Percentiles rank a stretch among this genome's conserved stretches.
phyloP scores from a whole-genome alignment of 2,113 vertebrate genomes.

The Acanthisitta chloris region DNA sequence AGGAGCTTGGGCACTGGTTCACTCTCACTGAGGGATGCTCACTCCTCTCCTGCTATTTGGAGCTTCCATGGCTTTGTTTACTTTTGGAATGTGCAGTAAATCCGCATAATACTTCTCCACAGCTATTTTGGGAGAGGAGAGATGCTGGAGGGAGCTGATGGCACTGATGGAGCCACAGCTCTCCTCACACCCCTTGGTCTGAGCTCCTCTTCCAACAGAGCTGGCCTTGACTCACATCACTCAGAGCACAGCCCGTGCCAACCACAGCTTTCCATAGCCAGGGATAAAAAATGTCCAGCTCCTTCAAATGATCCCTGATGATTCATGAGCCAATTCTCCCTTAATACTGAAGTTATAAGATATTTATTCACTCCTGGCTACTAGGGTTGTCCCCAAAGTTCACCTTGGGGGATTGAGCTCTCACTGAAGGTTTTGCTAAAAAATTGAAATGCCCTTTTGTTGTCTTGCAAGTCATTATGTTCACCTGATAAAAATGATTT shows the following conservation, averaged over 20 bases:
- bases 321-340: not conserved
- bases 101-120: no score
- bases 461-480: not conserved
- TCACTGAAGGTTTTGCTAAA: not conserved
- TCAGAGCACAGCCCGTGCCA: not conserved
- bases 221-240: no score
- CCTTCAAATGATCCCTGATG: not conserved
- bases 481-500: not conserved
- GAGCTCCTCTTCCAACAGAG: not conserved
- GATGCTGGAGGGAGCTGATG: not conserved
- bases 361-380: not conserved
- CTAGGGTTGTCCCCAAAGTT: not conserved
- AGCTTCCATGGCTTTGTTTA: no score
- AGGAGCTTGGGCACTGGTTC: no score
- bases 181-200: accelerated
- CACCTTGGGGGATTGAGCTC: not conserved
- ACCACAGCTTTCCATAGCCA: not conserved
- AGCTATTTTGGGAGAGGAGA: not conserved
- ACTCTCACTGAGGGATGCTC: no score
- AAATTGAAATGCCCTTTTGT: conserved; percentile 24
- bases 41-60: no score
- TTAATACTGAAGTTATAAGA: not conserved
- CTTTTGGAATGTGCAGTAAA: no score
- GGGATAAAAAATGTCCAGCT: not conserved
- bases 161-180: not conserved